phyloP scores from a whole-genome alignment of 1,140 invertebrate species.

The Tetranychus cinnabarinus region DNA sequence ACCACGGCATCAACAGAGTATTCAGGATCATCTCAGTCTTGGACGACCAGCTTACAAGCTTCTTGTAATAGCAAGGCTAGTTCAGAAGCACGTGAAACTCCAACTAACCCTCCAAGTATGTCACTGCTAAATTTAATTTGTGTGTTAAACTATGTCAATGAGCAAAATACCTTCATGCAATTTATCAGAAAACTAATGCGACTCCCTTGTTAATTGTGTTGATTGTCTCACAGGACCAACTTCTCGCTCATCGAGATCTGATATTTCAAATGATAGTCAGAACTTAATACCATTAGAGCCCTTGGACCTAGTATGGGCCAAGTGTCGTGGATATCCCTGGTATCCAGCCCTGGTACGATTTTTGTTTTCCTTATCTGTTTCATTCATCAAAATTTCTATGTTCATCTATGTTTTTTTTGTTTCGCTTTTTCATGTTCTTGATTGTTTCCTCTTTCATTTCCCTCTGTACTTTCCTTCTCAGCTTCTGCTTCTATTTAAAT shows the following conservation, averaged over 20 bases:
- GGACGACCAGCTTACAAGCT: neutral
- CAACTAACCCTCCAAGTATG: neutral
- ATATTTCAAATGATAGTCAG: slow-evolving; percentile 10
- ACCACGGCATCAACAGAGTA: neutral
- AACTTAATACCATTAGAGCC: slow-evolving; percentile 33
- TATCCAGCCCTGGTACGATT: slow-evolving; percentile 54
- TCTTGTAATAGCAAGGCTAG: neutral
- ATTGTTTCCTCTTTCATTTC: neutral
- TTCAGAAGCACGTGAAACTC: neutral
- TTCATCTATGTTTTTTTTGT: neutral
- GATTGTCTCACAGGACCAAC: neutral
- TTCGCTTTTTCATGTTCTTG: neutral
- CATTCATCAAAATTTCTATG: neutral
- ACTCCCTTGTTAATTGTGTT: too few relatives aligned
- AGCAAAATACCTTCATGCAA: too few relatives aligned
- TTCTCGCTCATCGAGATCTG: slow-evolving; percentile 1
- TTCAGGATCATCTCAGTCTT: neutral
- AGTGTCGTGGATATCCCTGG: slow-evolving; percentile 86
- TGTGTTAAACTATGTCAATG: too few relatives aligned
- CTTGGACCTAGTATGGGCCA: slow-evolving; percentile 82
- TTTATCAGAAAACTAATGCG: too few relatives aligned
- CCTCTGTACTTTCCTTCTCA: too few relatives aligned
- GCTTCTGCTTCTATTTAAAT: too few relatives aligned
- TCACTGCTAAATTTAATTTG: neutral
- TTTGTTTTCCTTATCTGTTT: neutral